Evolutionary conservation across 2,113 vertebrate genomes (phyloP).

Genomic region (Myotis davidii): DNA sequence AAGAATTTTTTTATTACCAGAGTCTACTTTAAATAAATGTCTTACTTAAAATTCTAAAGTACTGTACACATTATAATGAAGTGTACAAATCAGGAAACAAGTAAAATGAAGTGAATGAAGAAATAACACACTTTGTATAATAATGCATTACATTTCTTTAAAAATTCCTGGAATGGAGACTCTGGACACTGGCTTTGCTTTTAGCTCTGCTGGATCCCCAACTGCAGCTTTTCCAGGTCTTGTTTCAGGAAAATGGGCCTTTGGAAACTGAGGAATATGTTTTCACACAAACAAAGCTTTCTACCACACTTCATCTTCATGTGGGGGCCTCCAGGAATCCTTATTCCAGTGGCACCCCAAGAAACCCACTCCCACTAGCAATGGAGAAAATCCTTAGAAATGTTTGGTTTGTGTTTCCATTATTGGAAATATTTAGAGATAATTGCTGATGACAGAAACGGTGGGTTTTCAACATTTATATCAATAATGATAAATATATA

Average conservation of each 20-base stretch:
- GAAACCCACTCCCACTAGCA: not conserved
- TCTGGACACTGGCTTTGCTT: too few relatives aligned
- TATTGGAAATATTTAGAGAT: not conserved
- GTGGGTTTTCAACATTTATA: not conserved
- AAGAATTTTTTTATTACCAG: not conserved
- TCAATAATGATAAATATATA: not conserved
- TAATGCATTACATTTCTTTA: not conserved
- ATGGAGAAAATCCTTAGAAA: not conserved
- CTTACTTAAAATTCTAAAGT: not conserved
- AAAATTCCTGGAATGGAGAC: not conserved
- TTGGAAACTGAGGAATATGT: too few relatives aligned
- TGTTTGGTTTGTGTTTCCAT: not conserved
- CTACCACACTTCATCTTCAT: too few relatives aligned
- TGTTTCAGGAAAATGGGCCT: too few relatives aligned
- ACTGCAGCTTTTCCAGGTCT: too few relatives aligned
- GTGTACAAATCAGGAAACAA: not conserved
- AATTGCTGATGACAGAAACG: not conserved
- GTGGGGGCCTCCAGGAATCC: too few relatives aligned
- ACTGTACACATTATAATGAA: not conserved
- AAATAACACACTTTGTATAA: not conserved
- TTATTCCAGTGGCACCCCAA: too few relatives aligned
- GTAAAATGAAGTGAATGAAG: slow-evolving; percentile 12
- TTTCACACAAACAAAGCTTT: too few relatives aligned
- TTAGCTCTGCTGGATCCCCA: too few relatives aligned
- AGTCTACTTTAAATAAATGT: slow-evolving; percentile 20